Evolutionary conservation across 2,113 vertebrate species (phyloP), one percentile per base, ranked within the genome.

Genomic region (Apodemus sylvaticus): DNA sequence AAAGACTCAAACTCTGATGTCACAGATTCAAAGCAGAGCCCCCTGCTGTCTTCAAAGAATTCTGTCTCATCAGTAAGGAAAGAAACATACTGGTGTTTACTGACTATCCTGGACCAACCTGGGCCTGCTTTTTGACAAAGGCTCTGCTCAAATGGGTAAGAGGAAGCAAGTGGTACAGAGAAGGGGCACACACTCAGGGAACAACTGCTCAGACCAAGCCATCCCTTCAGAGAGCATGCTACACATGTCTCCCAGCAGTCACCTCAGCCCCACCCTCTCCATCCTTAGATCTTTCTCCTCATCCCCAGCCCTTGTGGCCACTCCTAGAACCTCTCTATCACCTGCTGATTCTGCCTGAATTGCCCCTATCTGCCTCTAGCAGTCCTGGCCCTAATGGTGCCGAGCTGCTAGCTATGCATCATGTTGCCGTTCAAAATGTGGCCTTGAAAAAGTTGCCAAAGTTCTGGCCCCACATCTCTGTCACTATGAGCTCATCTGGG

Each of bases 21-120:
- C 97, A 16, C 0, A 29, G 93, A 98, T 92, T 97, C 98, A 98
- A 98, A 98, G 97, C 83, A 96, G 97, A 97, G 93, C 73, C 94
- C 97, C 95, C 96, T 64, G 82, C 89, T 95, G 95, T 89, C 97
- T 98, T 98, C 98, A 98, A 98, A 98, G 97, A 94, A 91, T 94
- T 96, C 74, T 48, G 89, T 92, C 97, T 97, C 83, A 34, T 94
- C 96, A 94, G 74, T 29, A 95, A 97, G 77, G 94, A 94, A 94
- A 90, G 71, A 86, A 93, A 71, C 3, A 62, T 20, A n/a, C 42
- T 31, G 19, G 58, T 70, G 34, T 94, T 92, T 60, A 58, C 82
- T 31, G 34, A 0, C 62, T 19, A 1, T 31, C 62, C 66, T 34
- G 19, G 0, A 1, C 29, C 68, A 20, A 42, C 36, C 36, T n/a